Conservation (phyloP, 2,113 vertebrate species). For the Elachura formosa region DNA sequence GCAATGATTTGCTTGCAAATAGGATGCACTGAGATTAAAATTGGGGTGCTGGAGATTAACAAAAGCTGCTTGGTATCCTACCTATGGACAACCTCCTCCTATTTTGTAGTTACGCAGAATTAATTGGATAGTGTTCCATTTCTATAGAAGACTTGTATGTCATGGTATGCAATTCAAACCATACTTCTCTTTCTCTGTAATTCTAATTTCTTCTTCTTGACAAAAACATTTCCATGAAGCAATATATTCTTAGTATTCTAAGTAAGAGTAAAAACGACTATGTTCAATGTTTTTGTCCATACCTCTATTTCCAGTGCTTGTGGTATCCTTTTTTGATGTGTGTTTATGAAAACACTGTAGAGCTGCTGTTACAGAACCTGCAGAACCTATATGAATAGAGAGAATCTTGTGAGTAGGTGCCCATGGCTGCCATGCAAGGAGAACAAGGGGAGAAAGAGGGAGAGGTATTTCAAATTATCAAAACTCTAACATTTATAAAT, state of each 20-base stretch:
- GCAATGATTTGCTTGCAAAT: background rate
- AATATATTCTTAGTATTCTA: background rate
- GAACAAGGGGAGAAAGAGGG: background rate
- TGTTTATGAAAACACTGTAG: background rate
- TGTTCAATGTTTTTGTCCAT: background rate
- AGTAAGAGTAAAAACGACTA: background rate
- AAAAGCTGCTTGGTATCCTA: background rate
- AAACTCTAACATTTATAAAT: background rate
- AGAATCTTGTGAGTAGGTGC: background rate
- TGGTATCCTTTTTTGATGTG: background rate
- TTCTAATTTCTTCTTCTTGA: background rate
- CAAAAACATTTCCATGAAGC: background rate
- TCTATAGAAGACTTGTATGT: background rate
- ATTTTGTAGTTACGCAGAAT: background rate
- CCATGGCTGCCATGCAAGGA: background rate
- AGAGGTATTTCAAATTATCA: background rate
- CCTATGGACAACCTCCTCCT: background rate
- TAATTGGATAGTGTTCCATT: background rate
- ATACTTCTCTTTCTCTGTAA: background rate
- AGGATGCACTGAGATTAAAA: background rate
- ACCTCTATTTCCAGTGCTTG: too few species aligned
- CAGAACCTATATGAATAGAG: background rate
- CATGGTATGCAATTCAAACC: background rate
- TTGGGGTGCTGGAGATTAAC: background rate
- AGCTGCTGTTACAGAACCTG: background rate